These are phyloP conservation scores for Archilochus colubris DNA, from an alignment of 2,113 vertebrate genomes.

Conservation along the genomic window DNA sequence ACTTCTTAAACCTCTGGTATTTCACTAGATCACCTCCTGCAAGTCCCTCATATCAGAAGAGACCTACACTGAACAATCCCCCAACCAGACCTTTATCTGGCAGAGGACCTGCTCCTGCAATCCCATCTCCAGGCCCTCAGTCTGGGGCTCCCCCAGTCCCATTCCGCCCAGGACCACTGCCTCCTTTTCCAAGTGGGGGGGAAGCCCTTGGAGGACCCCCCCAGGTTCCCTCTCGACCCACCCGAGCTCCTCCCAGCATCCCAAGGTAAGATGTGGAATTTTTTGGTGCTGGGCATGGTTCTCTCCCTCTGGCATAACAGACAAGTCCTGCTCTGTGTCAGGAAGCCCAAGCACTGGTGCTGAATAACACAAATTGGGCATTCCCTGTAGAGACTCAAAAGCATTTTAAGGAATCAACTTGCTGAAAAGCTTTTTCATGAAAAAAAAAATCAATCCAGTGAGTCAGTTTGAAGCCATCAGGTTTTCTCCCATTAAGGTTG, in stretches of 20 bases:
- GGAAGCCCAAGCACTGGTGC: not conserved
- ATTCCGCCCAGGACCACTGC: constrained; percentile 71
- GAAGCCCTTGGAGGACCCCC: constrained; percentile 71
- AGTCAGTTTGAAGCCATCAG: not conserved
- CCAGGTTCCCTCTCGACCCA: constrained; percentile 74
- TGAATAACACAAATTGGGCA: not conserved
- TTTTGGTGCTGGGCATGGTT: not conserved
- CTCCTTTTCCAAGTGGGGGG: constrained; percentile 75
- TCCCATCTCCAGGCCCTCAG: constrained; percentile 75
- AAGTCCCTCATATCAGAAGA: constrained; percentile 83
- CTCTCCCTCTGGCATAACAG: constrained; percentile 55
- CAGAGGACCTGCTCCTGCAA: constrained; percentile 79
- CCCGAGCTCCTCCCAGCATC: constrained; percentile 80
- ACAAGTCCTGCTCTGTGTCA: not conserved
- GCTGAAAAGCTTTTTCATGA: not conserved
- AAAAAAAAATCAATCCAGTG: not conserved
- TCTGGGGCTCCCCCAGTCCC: constrained; percentile 76
- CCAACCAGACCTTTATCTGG: constrained; percentile 63
- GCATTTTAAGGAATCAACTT: not conserved
- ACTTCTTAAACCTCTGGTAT: not conserved
- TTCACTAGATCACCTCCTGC: constrained; percentile 85
- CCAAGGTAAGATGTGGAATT: constrained; percentile 81
- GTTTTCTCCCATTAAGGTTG: not conserved
- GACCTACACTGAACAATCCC: constrained; percentile 65
- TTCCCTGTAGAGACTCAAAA: not conserved